Evolutionary conservation across 2,797 vertebrate genomes (phyloP), one percentile per base, ranked within the genome.

Genomic region (Eutrigla gurnardus): DNA sequence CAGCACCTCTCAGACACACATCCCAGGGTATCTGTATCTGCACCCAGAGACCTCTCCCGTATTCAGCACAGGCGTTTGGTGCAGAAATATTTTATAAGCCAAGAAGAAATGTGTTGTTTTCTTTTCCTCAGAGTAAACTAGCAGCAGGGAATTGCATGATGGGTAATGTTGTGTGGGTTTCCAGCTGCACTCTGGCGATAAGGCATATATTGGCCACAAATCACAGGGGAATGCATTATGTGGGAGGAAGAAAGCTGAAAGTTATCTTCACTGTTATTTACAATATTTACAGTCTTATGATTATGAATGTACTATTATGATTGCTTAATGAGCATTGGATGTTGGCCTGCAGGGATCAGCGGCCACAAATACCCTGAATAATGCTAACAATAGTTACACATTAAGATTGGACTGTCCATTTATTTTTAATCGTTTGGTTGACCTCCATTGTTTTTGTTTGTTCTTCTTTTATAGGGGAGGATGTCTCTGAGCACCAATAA

Each of bases 1-100:
- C 85, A 81, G 74, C 89, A 86, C 81, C 78, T 85, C 36, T 65
- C 46, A 63, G 49, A 72, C 53, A 63, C 75, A 75, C 69, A 63
- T n/a, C 36, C 69, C 35, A 18, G 69, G 72, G 82, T 87, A 81
- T 91, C 90, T 71, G 13, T 74, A 91, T 91, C 84, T 87, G 89
- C 80, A 90, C 90, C 85, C 63, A 86, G 82, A 92, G 77, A 79
- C 82, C 72, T 81, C 64, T 58, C 36, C 11, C 12, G 25, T 32
- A 32, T 52, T 73, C 66, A 73, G 58, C 77, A 57, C 75, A 83
- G 82, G 74, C 69, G 59, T 83, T 82, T 68, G 68, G 65, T 62
- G 70, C 71, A 93, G 81, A 88, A 92, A 91, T 89, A 87, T 89
- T 92, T 90, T 86, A 89, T 89, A 88, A 88, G 88, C 75, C 52